Conservation (phyloP, 2,888 invertebrate species). For the Lasioglossum leucozonium region DNA sequence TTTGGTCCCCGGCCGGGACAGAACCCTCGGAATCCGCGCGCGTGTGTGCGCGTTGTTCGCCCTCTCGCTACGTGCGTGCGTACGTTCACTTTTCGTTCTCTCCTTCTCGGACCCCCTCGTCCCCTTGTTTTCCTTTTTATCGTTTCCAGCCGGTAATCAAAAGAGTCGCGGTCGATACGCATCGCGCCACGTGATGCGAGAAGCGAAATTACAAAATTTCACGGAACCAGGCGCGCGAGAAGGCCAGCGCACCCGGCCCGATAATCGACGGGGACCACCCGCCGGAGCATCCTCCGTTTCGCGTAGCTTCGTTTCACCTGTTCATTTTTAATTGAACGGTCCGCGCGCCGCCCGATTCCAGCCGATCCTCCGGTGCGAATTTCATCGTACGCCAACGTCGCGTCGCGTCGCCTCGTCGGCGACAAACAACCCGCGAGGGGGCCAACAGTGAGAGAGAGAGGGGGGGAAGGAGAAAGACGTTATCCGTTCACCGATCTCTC, state of each 20-base stretch:
- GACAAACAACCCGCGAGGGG: background rate
- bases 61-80: conserved; percentile 9
- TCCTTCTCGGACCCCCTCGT: background rate
- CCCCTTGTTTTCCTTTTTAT: background rate
- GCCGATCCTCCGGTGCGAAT: background rate
- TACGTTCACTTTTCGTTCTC: conserved; percentile 13
- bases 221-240: conserved; percentile 10
- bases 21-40: background rate
- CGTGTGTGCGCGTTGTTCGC: conserved; percentile 10
- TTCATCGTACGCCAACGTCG: background rate
- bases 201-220: conserved; percentile 49
- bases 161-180: conserved; percentile 46
- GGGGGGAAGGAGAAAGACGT: background rate
- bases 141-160: conserved; percentile 32
- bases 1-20: background rate
- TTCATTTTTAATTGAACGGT: conserved; percentile 47
- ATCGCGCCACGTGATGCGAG: conserved; percentile 40
- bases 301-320: conserved; percentile 19
- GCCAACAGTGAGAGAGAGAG: background rate
- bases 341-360: background rate
- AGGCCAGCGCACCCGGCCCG: background rate
- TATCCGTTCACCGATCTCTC: background rate
- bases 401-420: too few relatives aligned
- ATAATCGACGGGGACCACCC: conserved; percentile 5
- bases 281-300: background rate